Evolutionary conservation across 53 echinoderm and acorn worm genomes (phyloP).

Genomic region (Zoroaster sp.): DNA sequence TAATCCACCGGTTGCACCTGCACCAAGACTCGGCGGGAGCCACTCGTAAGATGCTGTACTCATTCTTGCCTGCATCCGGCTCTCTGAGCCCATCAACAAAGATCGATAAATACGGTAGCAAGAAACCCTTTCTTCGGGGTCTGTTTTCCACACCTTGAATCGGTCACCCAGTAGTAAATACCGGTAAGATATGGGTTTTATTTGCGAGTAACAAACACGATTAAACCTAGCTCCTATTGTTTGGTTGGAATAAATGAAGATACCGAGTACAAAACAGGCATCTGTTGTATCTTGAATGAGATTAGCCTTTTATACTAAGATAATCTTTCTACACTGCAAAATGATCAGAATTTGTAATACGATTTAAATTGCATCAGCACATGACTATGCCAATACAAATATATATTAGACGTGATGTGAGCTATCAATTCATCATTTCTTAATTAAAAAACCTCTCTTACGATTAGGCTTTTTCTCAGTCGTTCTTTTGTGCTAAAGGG

Average conservation of each 20-base stretch:
- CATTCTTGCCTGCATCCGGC: background rate
- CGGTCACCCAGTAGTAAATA: background rate
- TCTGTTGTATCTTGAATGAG: background rate
- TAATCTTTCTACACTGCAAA: constrained; percentile 27
- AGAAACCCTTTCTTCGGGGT: background rate
- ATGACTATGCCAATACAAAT: constrained; percentile 3
- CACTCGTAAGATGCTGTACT: background rate
- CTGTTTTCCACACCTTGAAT: no score
- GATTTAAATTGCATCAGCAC: constrained; percentile 1
- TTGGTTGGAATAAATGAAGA: background rate
- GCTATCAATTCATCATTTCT: background rate
- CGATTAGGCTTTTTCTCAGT: background rate
- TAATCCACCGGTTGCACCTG: constrained; percentile 28
- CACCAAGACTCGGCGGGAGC: background rate
- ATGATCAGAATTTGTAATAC: constrained; percentile 31
- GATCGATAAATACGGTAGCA: constrained; percentile 24
- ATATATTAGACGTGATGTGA: background rate
- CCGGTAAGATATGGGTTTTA: background rate
- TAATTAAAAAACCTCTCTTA: background rate
- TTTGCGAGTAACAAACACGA: constrained; percentile 42
- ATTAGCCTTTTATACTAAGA: background rate
- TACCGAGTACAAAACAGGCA: background rate
- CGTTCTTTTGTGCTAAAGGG: no score
- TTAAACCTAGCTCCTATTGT: constrained; percentile 4
- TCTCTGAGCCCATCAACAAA: background rate